Evolutionary conservation across 2,113 vertebrate genomes (phyloP).

Genomic region (Amphilophus citrinellus): DNA sequence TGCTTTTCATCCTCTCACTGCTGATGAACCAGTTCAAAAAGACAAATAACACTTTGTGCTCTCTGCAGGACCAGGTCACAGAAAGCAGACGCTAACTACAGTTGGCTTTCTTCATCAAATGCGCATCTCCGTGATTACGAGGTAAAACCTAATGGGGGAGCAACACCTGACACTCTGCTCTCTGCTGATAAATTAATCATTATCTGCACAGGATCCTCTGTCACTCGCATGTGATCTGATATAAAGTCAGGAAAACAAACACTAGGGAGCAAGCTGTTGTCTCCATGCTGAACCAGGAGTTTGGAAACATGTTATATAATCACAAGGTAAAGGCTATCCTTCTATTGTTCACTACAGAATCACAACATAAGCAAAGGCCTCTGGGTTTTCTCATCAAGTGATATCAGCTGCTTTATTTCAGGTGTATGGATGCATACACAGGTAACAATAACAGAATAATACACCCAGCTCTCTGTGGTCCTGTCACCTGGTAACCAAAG

Average conservation of each 20-base stretch:
- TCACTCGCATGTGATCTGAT: conserved; percentile 68
- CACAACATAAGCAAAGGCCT: background rate
- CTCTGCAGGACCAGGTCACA: background rate
- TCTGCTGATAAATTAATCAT: conserved; percentile 76
- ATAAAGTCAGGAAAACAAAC: conserved; percentile 48
- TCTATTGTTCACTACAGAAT: background rate
- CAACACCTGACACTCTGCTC: conserved; percentile 66
- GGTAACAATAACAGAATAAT: conserved; percentile 19
- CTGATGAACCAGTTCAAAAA: background rate
- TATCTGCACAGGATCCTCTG: conserved; percentile 67
- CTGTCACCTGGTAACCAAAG: conserved; percentile 13
- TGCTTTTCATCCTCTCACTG: background rate
- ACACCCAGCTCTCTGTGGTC: background rate
- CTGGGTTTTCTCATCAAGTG: background rate
- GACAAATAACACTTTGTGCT: conserved; percentile 17
- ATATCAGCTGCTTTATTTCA: background rate
- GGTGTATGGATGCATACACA: background rate
- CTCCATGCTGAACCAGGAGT: background rate
- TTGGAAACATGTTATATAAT: conserved; percentile 21
- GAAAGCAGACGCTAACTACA: background rate
- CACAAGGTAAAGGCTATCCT: background rate
- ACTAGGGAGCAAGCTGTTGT: conserved; percentile 33
- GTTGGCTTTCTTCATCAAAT: conserved; percentile 9
- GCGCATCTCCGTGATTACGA: conserved; percentile 54
- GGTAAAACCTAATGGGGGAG: conserved; percentile 42